Conservation (phyloP, 2,888 invertebrate genomes). For the Anodontia alba region DNA sequence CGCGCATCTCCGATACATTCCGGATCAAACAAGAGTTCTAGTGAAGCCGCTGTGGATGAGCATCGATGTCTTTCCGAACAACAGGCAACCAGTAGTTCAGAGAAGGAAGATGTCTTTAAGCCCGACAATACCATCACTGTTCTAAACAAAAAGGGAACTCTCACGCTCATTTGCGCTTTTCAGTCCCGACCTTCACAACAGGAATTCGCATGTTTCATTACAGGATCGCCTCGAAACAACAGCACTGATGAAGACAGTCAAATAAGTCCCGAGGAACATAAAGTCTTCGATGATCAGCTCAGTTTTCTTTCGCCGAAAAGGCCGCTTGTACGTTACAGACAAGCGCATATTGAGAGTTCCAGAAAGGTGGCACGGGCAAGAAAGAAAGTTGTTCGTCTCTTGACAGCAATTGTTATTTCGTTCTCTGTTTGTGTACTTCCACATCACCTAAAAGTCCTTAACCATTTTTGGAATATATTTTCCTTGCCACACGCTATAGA, state of each 20-base stretch:
- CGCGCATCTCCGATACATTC: not conserved
- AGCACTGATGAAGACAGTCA: too few species aligned
- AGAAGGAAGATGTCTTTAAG: too few species aligned
- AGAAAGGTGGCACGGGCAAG: not conserved
- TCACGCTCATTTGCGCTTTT: too few species aligned
- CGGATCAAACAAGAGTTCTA: not conserved
- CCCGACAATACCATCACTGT: too few species aligned
- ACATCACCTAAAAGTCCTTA: constrained; percentile 91
- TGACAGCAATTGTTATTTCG: constrained; percentile 94
- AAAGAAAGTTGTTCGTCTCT: constrained; percentile 92
- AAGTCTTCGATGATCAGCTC: too few species aligned
- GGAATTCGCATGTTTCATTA: constrained; percentile 6
- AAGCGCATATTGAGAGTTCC: constrained; percentile 21
- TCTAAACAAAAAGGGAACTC: too few species aligned
- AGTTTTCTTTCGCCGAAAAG: not conserved
- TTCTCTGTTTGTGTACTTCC: constrained; percentile 96
- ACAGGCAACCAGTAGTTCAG: too few species aligned
- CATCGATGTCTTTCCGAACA: not conserved
- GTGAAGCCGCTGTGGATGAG: not conserved
- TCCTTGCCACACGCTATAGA: constrained; percentile 82
- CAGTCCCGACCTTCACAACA: not conserved
- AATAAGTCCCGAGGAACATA: too few species aligned
- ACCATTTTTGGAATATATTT: constrained; percentile 91
- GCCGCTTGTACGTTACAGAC: constrained; percentile 17
- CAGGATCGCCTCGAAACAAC: not conserved